Percentiles rank a stretch among this genome's conserved stretches.
Conservation (phyloP, 2,113 vertebrate species). For the Actenoides lindsayi region DNA sequence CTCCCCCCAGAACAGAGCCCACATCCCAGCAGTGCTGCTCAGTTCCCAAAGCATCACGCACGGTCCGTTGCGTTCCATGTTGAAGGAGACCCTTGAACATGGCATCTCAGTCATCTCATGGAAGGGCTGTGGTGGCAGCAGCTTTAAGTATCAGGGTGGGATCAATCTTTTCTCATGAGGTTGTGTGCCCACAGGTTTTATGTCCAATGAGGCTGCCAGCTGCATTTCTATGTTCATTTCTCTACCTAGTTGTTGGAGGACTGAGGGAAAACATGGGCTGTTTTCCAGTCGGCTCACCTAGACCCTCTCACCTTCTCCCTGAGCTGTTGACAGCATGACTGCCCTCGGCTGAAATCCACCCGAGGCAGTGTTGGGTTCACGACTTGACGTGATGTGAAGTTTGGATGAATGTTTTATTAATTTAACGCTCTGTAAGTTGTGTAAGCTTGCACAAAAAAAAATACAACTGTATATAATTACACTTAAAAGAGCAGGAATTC, state of each 20-base stretch:
- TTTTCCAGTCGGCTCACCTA: neutral
- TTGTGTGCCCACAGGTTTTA: neutral
- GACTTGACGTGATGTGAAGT: neutral
- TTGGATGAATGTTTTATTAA: neutral
- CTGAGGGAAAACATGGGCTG: fast-evolving
- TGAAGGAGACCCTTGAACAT: neutral
- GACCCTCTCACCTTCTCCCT: neutral
- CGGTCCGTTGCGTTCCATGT: fast-evolving
- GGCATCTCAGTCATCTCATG: fast-evolving
- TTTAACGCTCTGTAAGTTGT: neutral
- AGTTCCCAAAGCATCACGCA: fast-evolving
- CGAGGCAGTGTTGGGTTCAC: fast-evolving
- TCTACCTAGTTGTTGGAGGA: neutral
- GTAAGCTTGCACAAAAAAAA: neutral
- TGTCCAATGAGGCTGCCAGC: neutral
- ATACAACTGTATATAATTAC: neutral
- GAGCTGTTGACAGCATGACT: fast-evolving
- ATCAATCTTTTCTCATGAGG: neutral
- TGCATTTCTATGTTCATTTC: fast-evolving
- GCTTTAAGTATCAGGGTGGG: neutral
- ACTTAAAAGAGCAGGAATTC: neutral
- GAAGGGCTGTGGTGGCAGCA: neutral
- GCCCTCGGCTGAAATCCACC: neutral
- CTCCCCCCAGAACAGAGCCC: neutral
- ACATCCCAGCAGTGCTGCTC: neutral